Evolutionary conservation across 2,888 invertebrate species (phyloP).

Genomic region (Drosophila lacicola): DNA sequence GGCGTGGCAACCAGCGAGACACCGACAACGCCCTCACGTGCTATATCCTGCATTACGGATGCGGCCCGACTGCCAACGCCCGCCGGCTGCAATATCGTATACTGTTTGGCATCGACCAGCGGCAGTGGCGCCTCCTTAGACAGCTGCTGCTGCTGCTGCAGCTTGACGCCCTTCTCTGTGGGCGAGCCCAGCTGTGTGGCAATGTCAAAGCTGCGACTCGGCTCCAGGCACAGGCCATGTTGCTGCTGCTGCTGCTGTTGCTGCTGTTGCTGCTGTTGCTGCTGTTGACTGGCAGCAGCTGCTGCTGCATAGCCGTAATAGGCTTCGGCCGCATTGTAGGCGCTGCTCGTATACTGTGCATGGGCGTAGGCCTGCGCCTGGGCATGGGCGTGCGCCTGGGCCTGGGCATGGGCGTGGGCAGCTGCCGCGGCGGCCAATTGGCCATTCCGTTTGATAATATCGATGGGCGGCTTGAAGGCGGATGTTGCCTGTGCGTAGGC

Average conservation of each 20-base stretch:
- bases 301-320: slow-evolving; percentile 79
- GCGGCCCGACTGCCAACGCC: slow-evolving; percentile 92
- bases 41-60: slow-evolving; percentile 92
- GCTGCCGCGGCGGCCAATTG: slow-evolving; percentile 65
- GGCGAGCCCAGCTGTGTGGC: slow-evolving; percentile 53
- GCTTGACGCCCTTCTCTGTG: slow-evolving; percentile 32
- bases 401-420: slow-evolving; percentile 61
- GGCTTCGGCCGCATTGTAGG: slow-evolving; percentile 73
- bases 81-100: slow-evolving; percentile 94
- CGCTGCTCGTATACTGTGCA: slow-evolving; percentile 63
- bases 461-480: slow-evolving; percentile 92
- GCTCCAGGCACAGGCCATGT: slow-evolving; percentile 35
- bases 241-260: slow-evolving; percentile 39
- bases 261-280: slow-evolving; percentile 43
- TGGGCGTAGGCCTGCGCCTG: slow-evolving; percentile 51
- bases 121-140: slow-evolving; percentile 7
- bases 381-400: slow-evolving; percentile 45
- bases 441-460: slow-evolving; percentile 86
- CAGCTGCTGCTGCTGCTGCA: slow-evolving; percentile 7
- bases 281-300: slow-evolving; percentile 64
- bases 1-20: slow-evolving; percentile 85
- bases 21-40: slow-evolving; percentile 88
- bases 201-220: slow-evolving; percentile 51
- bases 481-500: slow-evolving; percentile 90
- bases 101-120: slow-evolving; percentile 89